Base-by-base conservation (phyloP, 2,113 vertebrate genomes). In the Scatophagus argus region DNA sequence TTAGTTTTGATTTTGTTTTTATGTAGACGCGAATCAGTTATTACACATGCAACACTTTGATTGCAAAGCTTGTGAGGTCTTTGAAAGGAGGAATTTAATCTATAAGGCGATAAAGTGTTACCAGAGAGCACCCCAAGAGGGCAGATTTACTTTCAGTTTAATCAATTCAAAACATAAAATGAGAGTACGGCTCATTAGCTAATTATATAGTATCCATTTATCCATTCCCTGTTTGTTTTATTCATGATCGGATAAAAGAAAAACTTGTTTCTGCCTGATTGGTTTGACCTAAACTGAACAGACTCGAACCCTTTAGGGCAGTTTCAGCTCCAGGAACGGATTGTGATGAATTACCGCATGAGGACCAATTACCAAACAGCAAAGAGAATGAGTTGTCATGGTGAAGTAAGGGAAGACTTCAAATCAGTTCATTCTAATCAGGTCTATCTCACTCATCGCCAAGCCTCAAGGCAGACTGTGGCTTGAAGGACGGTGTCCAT, bases 91-190 rank as follows among this genome's bases (percentile, higher is more conserved):
- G 52, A 2, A n/a, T 54, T n/a, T 25, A 74, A 86, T 86, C 74
- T 39, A 73, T 67, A 66, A 70, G 46, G 64, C 76, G 58, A 36
- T 85, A 81, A 89, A 87, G 49, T 25, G 70, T 85, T 84, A 73
- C 23, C 63, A 79, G 44, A 2, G 47, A 0, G 14, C 29, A 31
- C 52, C 70, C 31, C 2, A 7, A 49, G 41, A 70, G 60, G 66
- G 51, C 52, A 75, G 61, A 80, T 84, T 85, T 73, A 82, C 72
- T 68, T 65, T 66, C 74, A 58, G 6, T 65, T 65, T 34, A 78
- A 75, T 88, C 88, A 90, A 71, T 84, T 80, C 59, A 77, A 77
- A 88, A 56, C 83, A 79, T 79, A 71, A 90, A 78, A 80, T 63
- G 41, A 83, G 85, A 81, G 14, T 58, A 51, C 12, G 21, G 21